Evolutionary conservation across 1,140 invertebrate genomes (phyloP), one percentile per base, ranked within the genome.

Genomic region (Druon quercuslanigerum): DNA sequence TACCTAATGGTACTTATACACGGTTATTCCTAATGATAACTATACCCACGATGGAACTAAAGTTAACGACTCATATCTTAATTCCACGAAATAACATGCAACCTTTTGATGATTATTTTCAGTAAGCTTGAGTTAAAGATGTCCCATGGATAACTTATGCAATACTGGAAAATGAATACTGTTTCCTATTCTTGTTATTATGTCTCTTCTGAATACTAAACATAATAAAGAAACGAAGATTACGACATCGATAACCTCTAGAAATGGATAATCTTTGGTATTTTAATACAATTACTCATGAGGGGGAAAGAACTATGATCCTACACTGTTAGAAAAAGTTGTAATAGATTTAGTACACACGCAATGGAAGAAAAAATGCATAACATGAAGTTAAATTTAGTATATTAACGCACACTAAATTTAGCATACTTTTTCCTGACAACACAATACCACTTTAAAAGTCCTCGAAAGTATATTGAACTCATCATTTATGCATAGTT

Each of bases 1-100:
- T 66, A 66, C 60, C 25, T 66, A 66, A 66, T 66, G 60, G 33
- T 46, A 40, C 60, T 46, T 66, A 66, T 66, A 40, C 20, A 66
- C 60, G 60, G 40, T 33, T 66, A 66, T 33, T 5, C 60, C 20
- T 66, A 66, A 66, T 66, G 60, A 66, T 66, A 66, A 66, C 25
- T 14, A 66, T 66, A 66, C 60, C 60, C 60, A 66, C 60, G 60
- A 66, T 66, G 60, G 16, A 9, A 66, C 4, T 20, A 66, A 66
- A 66, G 57, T 66, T 66, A 66, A 66, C 33, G 60, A 66, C 60
- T 66, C 60, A 66, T 46, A n/a, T 46, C 40, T 46, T 46, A 46
- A 1, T 66, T 66, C 33, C 33, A 40, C 60, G 40, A 33, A 66
- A 33, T 46, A 14, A n/a, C 14, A 40, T 46, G 7, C 40, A 46